These are phyloP conservation scores for Barypeithes pellucidus DNA, from an alignment of 2,888 invertebrate species.

Conservation along the genomic window DNA sequence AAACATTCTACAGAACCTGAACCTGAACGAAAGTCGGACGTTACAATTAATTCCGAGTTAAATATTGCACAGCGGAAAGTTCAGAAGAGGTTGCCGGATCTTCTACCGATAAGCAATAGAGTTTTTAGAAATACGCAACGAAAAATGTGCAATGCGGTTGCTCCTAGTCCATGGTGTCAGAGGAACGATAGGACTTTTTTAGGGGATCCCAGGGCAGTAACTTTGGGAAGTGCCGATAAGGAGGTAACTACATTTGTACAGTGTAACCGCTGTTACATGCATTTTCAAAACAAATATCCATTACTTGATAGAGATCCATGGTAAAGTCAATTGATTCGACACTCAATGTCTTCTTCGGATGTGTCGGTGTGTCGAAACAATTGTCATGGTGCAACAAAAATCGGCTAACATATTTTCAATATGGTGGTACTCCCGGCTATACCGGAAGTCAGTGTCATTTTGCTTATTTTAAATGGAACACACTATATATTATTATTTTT, in stretches of 20 bases:
- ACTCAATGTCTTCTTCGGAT: too few species aligned
- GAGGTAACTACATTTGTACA: conserved; percentile 43
- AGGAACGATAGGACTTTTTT: conserved; percentile 64
- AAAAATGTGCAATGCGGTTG: conserved; percentile 72
- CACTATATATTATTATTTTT: too few species aligned
- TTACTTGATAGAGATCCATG: too few species aligned
- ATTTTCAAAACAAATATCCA: too few species aligned
- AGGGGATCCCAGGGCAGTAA: conserved; percentile 65
- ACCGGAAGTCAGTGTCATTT: too few species aligned
- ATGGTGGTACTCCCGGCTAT: too few species aligned
- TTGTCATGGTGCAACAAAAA: too few species aligned
- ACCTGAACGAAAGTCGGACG: neutral
- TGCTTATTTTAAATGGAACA: too few species aligned
- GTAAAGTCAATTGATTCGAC: too few species aligned
- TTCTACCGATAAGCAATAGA: conserved; percentile 62
- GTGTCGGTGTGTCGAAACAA: too few species aligned
- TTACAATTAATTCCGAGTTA: neutral
- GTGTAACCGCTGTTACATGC: too few species aligned
- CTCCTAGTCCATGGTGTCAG: conserved; percentile 76
- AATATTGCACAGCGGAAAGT: conserved; percentile 45
- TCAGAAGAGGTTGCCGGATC: conserved; percentile 63
- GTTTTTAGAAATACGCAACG: conserved; percentile 54
- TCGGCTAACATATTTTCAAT: too few species aligned
- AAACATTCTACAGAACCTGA: neutral
- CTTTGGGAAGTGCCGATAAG: conserved; percentile 41